A percentile compares a stretch with the other conserved stretches of the same genome.
Conservation (phyloP, 2,113 vertebrate genomes). For the Sphyrna mokarran region DNA sequence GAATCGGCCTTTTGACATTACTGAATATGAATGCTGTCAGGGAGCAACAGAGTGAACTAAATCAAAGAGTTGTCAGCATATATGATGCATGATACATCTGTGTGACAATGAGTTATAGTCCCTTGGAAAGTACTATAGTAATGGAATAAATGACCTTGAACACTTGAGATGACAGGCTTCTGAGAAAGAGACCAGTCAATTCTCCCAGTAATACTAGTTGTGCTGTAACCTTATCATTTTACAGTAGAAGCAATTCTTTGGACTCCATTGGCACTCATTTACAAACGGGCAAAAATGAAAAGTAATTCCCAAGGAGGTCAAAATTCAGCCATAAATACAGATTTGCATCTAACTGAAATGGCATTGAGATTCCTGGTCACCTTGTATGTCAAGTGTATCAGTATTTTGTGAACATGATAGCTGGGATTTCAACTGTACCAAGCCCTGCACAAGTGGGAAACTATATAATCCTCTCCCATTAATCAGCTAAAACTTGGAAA, state of each 20-base stretch:
- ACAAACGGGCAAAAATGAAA: slow-evolving; percentile 39
- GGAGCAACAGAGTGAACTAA: slow-evolving; percentile 39
- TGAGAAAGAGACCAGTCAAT: slow-evolving; percentile 37
- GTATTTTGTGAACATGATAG: neutral
- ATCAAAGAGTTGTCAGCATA: slow-evolving; percentile 32
- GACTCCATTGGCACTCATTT: slow-evolving; percentile 40
- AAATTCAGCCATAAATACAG: slow-evolving; percentile 5
- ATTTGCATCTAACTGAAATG: neutral
- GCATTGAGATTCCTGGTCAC: neutral
- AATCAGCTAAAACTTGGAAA: neutral
- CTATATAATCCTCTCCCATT: neutral
- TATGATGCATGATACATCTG: slow-evolving; percentile 34
- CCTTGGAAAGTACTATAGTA: slow-evolving; percentile 41
- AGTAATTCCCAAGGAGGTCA: slow-evolving; percentile 38
- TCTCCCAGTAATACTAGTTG: slow-evolving; percentile 38
- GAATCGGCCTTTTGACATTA: slow-evolving; percentile 16
- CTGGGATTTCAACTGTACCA: neutral
- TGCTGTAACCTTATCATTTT: slow-evolving; percentile 42
- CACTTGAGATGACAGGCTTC: slow-evolving; percentile 39
- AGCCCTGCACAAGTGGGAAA: neutral
- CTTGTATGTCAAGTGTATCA: neutral
- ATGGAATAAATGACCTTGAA: slow-evolving; percentile 43
- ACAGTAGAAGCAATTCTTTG: slow-evolving; percentile 21
- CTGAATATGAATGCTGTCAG: slow-evolving; percentile 28
- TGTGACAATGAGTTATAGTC: slow-evolving; percentile 41